phyloP scores from a whole-genome alignment of 2,113 vertebrate genomes.

The Sceloporus tristichus region DNA sequence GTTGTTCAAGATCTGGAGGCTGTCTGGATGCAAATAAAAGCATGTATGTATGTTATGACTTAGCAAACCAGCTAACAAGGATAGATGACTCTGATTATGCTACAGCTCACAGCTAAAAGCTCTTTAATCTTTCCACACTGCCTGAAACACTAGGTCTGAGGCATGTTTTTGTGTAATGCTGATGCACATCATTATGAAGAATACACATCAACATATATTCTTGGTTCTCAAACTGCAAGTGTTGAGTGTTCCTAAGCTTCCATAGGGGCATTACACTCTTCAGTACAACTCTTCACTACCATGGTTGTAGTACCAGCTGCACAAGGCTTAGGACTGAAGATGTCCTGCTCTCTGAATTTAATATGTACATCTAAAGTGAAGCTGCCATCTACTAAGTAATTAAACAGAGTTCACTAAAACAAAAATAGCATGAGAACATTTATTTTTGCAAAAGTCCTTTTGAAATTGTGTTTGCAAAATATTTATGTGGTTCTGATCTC shows the following conservation, averaged over 20 bases:
- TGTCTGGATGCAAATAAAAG: background rate
- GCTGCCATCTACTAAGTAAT: conserved; percentile 62
- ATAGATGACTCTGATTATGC: background rate
- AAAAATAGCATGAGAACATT: conserved; percentile 65
- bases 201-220: background rate
- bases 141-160: background rate
- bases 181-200: background rate
- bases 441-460: conserved; percentile 60
- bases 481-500: conserved; percentile 70
- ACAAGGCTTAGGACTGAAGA: too few relatives aligned
- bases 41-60: background rate
- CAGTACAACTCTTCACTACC: background rate
- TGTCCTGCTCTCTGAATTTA: background rate
- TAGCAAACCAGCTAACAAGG: background rate
- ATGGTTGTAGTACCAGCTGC: background rate
- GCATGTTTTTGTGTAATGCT: background rate
- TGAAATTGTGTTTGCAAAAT: conserved; percentile 57
- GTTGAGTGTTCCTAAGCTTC: background rate
- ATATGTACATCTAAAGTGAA: conserved; percentile 1
- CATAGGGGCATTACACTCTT: background rate
- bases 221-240: background rate
- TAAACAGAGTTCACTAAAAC: conserved; percentile 67
- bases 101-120: background rate
- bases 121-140: background rate
- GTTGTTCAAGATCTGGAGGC: too few relatives aligned